These are phyloP conservation scores for Oncorhynchus clarkii DNA, from an alignment of 2,113 vertebrate genomes.

Conservation along the genomic window DNA sequence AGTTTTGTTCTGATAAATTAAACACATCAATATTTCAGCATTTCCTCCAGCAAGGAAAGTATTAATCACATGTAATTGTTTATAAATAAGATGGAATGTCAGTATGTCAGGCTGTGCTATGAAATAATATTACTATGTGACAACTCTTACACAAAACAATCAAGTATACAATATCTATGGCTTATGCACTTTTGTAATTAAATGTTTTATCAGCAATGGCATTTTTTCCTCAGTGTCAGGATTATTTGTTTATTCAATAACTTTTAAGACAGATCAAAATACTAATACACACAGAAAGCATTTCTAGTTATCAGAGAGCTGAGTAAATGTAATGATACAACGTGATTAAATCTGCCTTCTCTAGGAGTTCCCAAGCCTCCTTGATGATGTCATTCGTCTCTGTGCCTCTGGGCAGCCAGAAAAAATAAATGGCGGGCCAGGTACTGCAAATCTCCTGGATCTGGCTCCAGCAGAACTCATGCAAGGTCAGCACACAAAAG, in stretches of 20 bases:
- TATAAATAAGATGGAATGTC: not conserved
- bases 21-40: not conserved
- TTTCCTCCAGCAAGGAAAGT: not conserved
- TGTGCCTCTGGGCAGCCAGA: not conserved
- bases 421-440: not conserved
- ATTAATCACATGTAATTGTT: slow-evolving; percentile 7
- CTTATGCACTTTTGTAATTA: not conserved
- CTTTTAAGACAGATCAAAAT: not conserved
- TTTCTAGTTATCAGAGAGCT: too few species aligned
- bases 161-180: not conserved
- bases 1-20: not conserved
- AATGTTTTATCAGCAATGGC: not conserved
- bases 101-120: not conserved
- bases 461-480: not conserved
- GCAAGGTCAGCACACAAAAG: not conserved
- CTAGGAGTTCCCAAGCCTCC: too few species aligned
- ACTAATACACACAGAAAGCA: too few species aligned
- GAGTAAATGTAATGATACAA: too few species aligned
- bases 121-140: not conserved
- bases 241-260: not conserved
- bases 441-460: not conserved
- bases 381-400: too few species aligned
- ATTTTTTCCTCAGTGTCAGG: not conserved
- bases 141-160: not conserved
- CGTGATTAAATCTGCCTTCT: too few species aligned